Evolutionary conservation across 1,140 invertebrate species (phyloP).

Genomic region (Antheraea mylitta): DNA sequence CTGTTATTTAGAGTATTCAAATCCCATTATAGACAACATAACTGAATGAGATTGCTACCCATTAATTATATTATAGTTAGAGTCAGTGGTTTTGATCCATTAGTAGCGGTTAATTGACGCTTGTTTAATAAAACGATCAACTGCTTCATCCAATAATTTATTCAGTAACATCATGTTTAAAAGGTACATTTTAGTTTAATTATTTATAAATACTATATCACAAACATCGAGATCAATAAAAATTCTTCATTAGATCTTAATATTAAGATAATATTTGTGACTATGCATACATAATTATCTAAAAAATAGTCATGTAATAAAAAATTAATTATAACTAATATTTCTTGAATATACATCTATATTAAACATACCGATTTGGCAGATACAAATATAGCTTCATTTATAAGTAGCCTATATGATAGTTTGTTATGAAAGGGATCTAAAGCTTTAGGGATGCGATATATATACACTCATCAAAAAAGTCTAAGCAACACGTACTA

Average conservation of each 20-base stretch:
- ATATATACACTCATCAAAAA: no score
- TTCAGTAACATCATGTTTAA: background rate
- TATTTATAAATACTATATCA: slow-evolving; percentile 19
- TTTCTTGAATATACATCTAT: no score
- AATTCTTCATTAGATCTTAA: slow-evolving; percentile 7
- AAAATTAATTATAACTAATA: no score
- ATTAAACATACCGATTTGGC: no score
- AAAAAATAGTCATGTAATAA: background rate
- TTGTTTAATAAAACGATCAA: background rate
- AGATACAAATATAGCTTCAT: no score
- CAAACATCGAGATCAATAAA: slow-evolving; percentile 27
- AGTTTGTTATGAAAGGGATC: no score
- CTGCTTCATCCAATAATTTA: background rate
- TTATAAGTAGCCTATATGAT: no score
- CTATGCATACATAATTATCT: background rate
- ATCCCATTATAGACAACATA: background rate
- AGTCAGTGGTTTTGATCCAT: slow-evolving; percentile 5
- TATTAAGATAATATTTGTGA: background rate
- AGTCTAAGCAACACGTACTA: no score
- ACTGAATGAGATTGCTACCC: background rate
- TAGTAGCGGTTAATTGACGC: background rate
- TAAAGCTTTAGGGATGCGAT: no score
- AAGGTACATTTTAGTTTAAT: slow-evolving; percentile 7
- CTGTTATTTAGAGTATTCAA: no score
- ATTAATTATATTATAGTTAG: slow-evolving; percentile 6